These are phyloP conservation scores for Vombatus ursinus DNA, from an alignment of 2,113 vertebrate species.

Conservation along the genomic window DNA sequence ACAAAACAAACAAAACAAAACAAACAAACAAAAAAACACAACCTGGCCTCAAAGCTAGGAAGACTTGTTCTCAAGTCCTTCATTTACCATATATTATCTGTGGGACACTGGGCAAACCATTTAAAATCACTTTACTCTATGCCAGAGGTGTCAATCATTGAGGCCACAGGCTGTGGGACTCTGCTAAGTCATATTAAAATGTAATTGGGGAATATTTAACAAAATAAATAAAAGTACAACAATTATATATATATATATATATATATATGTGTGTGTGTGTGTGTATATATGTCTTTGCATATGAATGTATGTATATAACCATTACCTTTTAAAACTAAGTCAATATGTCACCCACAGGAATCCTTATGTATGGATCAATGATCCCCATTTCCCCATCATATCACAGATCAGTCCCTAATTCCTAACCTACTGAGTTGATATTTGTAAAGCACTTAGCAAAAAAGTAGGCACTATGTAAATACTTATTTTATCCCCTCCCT, in stretches of 20 bases:
- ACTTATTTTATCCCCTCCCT: background rate
- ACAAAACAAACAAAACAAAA: no score
- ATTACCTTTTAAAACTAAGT: background rate
- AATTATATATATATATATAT: background rate
- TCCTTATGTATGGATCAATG: background rate
- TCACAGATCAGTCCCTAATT: background rate
- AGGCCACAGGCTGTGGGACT: background rate
- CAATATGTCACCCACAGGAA: background rate
- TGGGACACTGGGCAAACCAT: background rate
- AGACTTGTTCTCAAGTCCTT: background rate
- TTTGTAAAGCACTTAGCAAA: background rate
- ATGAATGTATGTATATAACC: no score
- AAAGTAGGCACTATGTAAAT: background rate
- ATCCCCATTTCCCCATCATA: background rate
- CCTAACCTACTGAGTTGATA: background rate
- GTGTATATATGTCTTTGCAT: no score
- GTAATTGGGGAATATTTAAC: background rate
- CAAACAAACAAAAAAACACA: no score
- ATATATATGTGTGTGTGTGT: no score
- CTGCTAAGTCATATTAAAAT: background rate
- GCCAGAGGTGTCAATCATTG: background rate
- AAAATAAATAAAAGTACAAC: background rate
- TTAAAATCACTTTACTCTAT: background rate
- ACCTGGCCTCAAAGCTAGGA: background rate
- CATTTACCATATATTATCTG: background rate